phyloP scores from a whole-genome alignment of 2,113 vertebrate genomes.

The Galeopterus variegatus region DNA sequence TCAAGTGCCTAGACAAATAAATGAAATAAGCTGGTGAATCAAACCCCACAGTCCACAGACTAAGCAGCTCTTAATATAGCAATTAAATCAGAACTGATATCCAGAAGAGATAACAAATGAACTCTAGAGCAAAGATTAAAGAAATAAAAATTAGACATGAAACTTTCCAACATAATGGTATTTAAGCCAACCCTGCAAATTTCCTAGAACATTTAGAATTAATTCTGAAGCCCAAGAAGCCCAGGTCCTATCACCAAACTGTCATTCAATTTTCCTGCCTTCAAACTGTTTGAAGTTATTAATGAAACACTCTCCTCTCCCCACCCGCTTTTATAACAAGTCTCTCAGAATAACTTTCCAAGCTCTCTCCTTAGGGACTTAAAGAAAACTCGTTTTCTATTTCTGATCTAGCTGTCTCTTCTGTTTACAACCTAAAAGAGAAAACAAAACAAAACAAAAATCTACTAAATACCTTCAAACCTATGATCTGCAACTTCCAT shows the following conservation, averaged over 20 bases:
- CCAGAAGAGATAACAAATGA: constrained; percentile 47
- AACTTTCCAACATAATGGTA: neutral
- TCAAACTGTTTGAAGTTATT: neutral
- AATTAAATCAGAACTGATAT: constrained; percentile 21
- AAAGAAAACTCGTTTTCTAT: neutral
- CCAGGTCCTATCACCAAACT: neutral
- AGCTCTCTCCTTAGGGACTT: constrained; percentile 31
- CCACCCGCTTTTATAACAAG: neutral
- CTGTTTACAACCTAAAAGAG: neutral
- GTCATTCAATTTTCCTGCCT: neutral
- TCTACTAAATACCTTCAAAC: neutral
- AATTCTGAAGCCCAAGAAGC: neutral
- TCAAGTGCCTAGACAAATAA: constrained; percentile 30
- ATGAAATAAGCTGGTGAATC: neutral
- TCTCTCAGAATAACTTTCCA: constrained; percentile 46
- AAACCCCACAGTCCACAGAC: neutral
- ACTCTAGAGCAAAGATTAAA: constrained; percentile 37
- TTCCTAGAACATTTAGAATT: constrained; percentile 25
- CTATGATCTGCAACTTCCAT: neutral
- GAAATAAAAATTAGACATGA: constrained; percentile 39
- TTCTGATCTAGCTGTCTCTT: constrained; percentile 21
- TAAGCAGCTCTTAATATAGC: neutral
- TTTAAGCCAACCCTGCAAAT: neutral
- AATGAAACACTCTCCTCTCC: neutral
- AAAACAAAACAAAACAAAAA: neutral